Evolutionary conservation across 2,888 invertebrate genomes (phyloP).

Genomic region (Tetropium fuscum): DNA sequence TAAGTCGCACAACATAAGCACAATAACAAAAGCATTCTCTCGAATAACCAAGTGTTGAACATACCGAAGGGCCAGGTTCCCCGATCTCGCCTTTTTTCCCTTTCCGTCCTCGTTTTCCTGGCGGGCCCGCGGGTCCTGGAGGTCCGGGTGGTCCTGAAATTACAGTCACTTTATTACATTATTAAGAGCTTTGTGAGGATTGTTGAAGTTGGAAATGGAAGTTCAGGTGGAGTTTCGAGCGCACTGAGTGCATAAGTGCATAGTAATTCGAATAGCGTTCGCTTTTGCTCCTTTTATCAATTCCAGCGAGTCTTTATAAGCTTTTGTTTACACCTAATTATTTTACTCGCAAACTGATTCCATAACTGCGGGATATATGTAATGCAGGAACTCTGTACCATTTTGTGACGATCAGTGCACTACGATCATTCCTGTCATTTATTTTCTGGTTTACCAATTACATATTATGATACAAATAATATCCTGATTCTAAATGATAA

Average conservation of each 20-base stretch:
- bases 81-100: constrained; percentile 91
- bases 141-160: constrained; percentile 70
- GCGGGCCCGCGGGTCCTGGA: constrained; percentile 84
- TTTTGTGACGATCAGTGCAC: no score
- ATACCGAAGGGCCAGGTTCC: constrained; percentile 83
- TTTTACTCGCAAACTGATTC: no score
- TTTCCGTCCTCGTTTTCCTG: constrained; percentile 89
- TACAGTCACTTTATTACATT: constrained; percentile 14
- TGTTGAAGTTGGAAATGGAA: constrained; percentile 12
- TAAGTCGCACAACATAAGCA: not conserved
- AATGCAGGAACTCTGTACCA: no score
- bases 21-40: not conserved
- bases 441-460: no score
- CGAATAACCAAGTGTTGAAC: constrained; percentile 59
- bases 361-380: no score
- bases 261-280: not conserved
- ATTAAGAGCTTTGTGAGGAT: constrained; percentile 2
- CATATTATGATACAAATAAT: no score
- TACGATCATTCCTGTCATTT: no score
- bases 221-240: not conserved
- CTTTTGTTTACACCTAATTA: no score
- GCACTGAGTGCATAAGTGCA: constrained; percentile 3
- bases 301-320: no score
- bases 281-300: not conserved
- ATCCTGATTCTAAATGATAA: no score